phyloP scores from a whole-genome alignment of 2,888 invertebrate genomes.

The Idaea aversata region DNA sequence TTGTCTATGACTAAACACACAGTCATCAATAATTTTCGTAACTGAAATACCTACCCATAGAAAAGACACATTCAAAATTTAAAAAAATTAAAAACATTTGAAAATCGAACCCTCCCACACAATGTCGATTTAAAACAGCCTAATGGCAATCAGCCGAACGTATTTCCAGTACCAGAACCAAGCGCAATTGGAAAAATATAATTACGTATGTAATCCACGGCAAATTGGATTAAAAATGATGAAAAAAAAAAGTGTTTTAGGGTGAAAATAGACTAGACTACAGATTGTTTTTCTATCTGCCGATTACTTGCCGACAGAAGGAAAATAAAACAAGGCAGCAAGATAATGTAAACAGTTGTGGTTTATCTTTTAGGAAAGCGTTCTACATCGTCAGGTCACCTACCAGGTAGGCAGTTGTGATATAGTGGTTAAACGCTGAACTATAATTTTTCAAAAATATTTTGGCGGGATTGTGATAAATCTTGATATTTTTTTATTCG shows the following conservation, averaged over 20 bases:
- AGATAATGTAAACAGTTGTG: no score
- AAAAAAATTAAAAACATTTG: conserved; percentile 35
- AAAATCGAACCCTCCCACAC: conserved; percentile 70
- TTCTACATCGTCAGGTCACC: no score
- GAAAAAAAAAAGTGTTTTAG: conserved; percentile 77
- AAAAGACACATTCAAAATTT: background rate
- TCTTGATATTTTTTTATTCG: no score
- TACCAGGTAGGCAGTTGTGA: no score
- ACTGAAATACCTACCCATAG: background rate
- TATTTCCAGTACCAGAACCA: conserved; percentile 52
- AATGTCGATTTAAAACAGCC: conserved; percentile 42
- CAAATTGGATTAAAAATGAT: conserved; percentile 80
- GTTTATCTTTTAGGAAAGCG: no score
- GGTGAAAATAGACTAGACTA: background rate
- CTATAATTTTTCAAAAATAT: no score
- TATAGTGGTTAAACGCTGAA: no score
- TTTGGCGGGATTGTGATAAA: no score
- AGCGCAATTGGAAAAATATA: conserved; percentile 79
- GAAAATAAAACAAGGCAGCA: no score
- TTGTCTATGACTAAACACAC: background rate
- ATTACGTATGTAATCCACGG: conserved; percentile 80
- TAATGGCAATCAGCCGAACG: conserved; percentile 70
- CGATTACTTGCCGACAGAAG: background rate
- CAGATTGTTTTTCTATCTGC: background rate
- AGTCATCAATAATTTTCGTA: background rate